Conservation (phyloP, 1,140 invertebrate species). For the Pseudomyrmex sp. region DNA sequence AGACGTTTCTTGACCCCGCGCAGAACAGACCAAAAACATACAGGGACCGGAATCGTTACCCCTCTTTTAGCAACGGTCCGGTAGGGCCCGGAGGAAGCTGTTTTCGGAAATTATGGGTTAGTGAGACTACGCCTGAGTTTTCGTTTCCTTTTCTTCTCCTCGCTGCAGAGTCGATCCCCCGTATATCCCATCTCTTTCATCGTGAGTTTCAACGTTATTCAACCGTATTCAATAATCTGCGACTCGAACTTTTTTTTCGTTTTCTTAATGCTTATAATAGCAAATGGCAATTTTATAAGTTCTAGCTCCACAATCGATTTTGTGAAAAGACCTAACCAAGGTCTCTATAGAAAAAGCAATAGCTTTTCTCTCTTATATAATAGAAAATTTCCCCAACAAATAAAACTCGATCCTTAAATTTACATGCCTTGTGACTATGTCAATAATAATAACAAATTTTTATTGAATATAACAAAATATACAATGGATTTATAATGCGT, state of each 20-base stretch:
- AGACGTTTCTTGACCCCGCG: conserved; percentile 63
- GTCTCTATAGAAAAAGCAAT: no score
- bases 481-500: no score
- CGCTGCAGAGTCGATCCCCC: background rate
- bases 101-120: conserved; percentile 68
- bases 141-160: background rate
- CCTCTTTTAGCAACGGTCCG: background rate
- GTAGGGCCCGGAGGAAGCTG: background rate
- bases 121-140: conserved; percentile 30
- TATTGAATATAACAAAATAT: no score
- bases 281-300: no score
- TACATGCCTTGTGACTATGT: no score
- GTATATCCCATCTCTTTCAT: background rate
- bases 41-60: conserved; percentile 58
- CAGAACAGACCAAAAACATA: conserved; percentile 30
- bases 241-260: no score
- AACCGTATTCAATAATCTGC: background rate
- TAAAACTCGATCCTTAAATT: no score
- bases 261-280: no score
- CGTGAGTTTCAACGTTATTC: background rate
- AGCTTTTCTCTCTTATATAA: no score
- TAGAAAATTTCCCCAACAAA: no score
- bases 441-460: no score
- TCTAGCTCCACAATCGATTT: background rate
- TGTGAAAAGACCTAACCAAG: no score